A percentile compares a stretch with the other conserved stretches of the same genome.
These are phyloP conservation scores for Telmatochromis sp. DNA, from an alignment of 2,113 vertebrate genomes.

Conservation along the genomic window DNA sequence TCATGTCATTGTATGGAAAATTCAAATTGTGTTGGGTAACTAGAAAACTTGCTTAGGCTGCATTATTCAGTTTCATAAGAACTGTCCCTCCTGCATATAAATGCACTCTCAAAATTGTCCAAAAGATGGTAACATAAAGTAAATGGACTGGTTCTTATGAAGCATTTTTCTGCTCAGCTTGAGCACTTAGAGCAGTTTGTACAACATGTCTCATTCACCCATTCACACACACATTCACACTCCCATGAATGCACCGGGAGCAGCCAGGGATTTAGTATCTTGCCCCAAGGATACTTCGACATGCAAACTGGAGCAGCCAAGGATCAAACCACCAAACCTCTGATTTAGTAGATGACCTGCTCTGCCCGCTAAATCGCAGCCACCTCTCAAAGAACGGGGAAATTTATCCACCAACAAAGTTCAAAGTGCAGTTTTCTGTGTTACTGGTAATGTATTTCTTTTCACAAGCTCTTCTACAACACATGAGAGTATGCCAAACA, in stretches of 20 bases:
- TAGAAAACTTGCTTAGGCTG: not conserved
- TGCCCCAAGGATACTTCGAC: not conserved
- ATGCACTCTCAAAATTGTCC: not conserved
- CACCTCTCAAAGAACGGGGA: not conserved
- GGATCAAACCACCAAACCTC: not conserved
- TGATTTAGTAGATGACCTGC: not conserved
- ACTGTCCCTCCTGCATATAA: not conserved
- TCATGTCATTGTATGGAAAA: not conserved
- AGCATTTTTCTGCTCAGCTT: not conserved
- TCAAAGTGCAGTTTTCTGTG: not conserved
- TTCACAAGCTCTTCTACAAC: not conserved
- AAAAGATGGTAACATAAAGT: not conserved
- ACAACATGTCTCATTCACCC: not conserved
- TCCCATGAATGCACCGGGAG: not conserved
- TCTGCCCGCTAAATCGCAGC: not conserved
- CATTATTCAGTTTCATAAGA: not conserved
- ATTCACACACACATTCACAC: not conserved
- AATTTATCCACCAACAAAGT: not conserved
- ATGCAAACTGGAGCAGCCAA: not conserved
- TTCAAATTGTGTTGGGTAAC: too few species aligned
- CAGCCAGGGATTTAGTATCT: not conserved
- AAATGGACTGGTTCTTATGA: not conserved
- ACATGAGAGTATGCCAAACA: not conserved
- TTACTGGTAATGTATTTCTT: not conserved
- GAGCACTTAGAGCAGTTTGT: not conserved